These are phyloP conservation scores for Syritta pipiens DNA, from an alignment of 2,888 invertebrate species.

Conservation along the genomic window DNA sequence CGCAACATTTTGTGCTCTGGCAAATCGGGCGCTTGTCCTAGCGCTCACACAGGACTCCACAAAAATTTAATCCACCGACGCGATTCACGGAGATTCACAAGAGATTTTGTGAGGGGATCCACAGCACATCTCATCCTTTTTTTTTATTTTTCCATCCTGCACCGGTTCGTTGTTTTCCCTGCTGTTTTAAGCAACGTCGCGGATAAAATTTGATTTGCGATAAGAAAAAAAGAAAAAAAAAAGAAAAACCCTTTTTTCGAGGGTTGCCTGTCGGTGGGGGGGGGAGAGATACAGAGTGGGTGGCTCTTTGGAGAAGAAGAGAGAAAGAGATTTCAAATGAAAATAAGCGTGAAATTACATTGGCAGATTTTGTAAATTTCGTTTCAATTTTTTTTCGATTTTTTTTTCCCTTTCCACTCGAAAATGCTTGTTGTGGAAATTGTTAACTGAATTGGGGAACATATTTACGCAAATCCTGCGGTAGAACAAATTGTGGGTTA, in stretches of 20 bases:
- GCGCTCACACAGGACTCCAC: background rate
- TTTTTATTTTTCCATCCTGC: conserved; percentile 12
- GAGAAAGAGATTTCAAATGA: conserved; percentile 15
- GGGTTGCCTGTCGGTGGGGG: conserved; percentile 7
- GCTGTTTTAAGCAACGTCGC: conserved; percentile 45
- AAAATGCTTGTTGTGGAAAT: conserved; percentile 23
- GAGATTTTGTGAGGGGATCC: no score
- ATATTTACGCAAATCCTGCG: conserved; percentile 34
- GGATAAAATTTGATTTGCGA: conserved; percentile 50
- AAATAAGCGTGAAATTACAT: conserved; percentile 66
- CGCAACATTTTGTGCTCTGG: background rate
- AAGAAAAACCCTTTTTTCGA: conserved; percentile 54
- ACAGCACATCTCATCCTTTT: no score
- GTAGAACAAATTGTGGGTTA: conserved; percentile 13
- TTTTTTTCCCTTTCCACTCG: no score
- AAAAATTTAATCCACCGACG: conserved; percentile 39
- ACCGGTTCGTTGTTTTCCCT: conserved; percentile 6
- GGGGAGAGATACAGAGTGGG: background rate
- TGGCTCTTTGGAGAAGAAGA: background rate
- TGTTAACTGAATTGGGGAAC: conserved; percentile 39
- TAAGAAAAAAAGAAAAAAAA: no score
- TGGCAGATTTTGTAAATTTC: conserved; percentile 47
- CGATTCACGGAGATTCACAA: conserved; percentile 21
- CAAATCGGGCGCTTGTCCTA: conserved; percentile 8
- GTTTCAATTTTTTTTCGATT: conserved; percentile 3